Base-by-base conservation (phyloP, 2,113 vertebrate species). In the Cepphus grylle region DNA sequence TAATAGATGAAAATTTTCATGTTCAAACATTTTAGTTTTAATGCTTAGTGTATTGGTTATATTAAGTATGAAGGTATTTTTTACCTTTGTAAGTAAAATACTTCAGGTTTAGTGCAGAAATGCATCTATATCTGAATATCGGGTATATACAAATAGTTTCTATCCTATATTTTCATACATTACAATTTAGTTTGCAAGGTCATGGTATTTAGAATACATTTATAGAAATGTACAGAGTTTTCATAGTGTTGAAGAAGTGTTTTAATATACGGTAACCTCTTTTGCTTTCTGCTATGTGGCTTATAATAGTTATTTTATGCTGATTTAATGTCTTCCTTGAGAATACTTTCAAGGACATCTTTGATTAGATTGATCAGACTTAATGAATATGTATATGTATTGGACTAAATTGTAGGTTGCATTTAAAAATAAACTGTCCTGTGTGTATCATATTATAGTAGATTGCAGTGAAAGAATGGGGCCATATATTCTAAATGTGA, bases 341-440 rank as follows among this genome's bases (percentile, higher is more conserved):
- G 94, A 96, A 94, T 93, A 72, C 76, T 85, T 96, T 95, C 96
- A 97, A 97, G 97, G 96, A 92, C 96, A 59, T 76, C 40, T 96
- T 96, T 97, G 97, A 97, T 97, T 97, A 97, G 90, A 96, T 96
- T 97, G 96, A 97, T 96, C 94, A 97, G 66, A 76, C 85, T 90
- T 97, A 86, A 97, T 97, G 97, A 97, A 97, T 97, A 97, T 97
- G 95, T 96, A 96, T 97, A 88, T 69, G 67, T 95, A 96, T 97
- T 90, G 93, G 73, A 87, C 91, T 97, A 92, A 96, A 96, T 94
- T 97, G 80, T 93, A 90, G 72, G 67, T 73, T 97, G 93, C 70
- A 90, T 97, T 97, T 97, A 97, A 97, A 97, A 97, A 97, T 97
- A 96, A 96, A 95, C 59, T 94, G 88, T 78, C 83, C 74, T 93